These are phyloP conservation scores for Ancistrus triradiatus DNA, from an alignment of 2,113 vertebrate genomes.

Conservation along the genomic window DNA sequence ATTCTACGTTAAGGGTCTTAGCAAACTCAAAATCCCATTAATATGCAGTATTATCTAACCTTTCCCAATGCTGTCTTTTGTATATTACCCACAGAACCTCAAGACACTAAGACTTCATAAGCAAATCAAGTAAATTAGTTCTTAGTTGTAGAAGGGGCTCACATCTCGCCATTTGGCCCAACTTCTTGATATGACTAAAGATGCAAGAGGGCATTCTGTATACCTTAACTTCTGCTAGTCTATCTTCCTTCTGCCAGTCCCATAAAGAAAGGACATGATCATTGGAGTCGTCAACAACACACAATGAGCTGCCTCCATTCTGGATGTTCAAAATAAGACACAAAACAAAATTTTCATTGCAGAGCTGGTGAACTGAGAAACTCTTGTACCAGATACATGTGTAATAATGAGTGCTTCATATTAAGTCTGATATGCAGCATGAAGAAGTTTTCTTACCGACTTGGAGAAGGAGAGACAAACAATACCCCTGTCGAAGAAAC, in stretches of 20 bases:
- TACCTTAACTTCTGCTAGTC: constrained; percentile 91
- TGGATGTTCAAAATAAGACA: constrained; percentile 47
- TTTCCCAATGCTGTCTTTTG: too few species aligned
- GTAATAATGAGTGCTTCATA: not conserved
- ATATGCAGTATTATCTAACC: too few species aligned
- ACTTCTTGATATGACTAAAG: not conserved
- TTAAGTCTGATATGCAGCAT: not conserved
- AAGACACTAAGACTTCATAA: too few species aligned
- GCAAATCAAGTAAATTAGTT: too few species aligned
- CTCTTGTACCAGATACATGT: not conserved
- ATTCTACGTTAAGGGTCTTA: too few species aligned
- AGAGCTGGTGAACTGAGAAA: too few species aligned
- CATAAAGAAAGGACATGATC: constrained; percentile 95
- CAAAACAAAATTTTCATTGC: not conserved
- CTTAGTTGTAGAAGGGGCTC: too few species aligned
- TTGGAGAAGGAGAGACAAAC: constrained; percentile 97
- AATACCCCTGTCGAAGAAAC: constrained; percentile 90
- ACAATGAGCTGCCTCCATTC: constrained; percentile 92
- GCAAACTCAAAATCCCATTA: too few species aligned
- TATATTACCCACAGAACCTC: too few species aligned
- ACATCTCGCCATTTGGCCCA: not conserved
- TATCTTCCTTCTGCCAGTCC: constrained; percentile 96
- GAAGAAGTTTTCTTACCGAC: constrained; percentile 75
- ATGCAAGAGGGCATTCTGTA: constrained; percentile 8
- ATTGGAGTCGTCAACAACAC: constrained; percentile 91